phyloP scores from a whole-genome alignment of 2,113 vertebrate species.

The Elgaria multicarinata region DNA sequence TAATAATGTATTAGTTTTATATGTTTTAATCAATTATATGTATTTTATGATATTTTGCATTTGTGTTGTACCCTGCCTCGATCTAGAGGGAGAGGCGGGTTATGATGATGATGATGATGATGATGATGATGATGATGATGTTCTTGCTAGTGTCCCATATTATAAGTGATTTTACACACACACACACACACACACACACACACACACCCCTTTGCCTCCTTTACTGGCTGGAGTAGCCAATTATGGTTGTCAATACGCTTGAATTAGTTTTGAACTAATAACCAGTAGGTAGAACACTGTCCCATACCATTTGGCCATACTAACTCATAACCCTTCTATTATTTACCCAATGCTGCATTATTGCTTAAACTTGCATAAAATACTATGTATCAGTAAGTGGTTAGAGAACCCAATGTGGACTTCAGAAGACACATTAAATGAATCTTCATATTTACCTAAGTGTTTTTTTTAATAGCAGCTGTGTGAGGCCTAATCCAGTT shows the following conservation, averaged over 20 bases:
- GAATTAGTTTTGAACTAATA: slow-evolving; percentile 5
- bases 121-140: too few relatives aligned
- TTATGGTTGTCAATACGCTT: background rate
- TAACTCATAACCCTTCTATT: background rate
- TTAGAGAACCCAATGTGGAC: background rate
- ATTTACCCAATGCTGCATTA: background rate
- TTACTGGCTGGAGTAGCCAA: background rate
- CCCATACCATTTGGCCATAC: background rate
- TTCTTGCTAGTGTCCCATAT: background rate
- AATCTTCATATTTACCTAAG: background rate
- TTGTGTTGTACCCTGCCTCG: too few relatives aligned
- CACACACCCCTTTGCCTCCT: background rate
- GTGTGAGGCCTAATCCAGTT: background rate
- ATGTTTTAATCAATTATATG: too few relatives aligned
- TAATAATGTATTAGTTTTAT: too few relatives aligned
- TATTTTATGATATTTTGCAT: too few relatives aligned
- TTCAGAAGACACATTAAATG: background rate
- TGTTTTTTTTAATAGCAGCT: background rate
- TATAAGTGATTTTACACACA: background rate
- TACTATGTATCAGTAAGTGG: background rate
- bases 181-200: background rate
- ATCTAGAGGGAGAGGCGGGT: too few relatives aligned
- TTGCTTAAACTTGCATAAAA: slow-evolving; percentile 9
- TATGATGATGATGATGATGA: too few relatives aligned
- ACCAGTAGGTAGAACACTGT: background rate